Evolutionary conservation across 1,140 invertebrate genomes (phyloP), one percentile per base, ranked within the genome.

Genomic region (Scaptomyza graminum): DNA sequence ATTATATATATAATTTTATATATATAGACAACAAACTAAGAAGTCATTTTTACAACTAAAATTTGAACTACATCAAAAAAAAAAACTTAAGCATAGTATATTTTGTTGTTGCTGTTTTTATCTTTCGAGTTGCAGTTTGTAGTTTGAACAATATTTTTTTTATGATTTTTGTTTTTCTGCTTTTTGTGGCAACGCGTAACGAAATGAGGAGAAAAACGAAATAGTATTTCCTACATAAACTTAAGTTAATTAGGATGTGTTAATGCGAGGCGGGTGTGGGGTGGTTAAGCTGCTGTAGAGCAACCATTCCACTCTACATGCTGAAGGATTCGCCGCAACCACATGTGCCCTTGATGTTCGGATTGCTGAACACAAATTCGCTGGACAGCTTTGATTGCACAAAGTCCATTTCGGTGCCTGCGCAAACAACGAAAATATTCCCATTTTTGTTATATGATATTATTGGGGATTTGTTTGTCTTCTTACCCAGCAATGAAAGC

Each of bases 271-370:
- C 75, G 83, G 82, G 77, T 80, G 74, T 52, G 28, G 28, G n/a
- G n/a, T n/a, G n/a, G n/a, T n/a, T n/a, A n/a, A n/a, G n/a, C n/a
- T 69, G 62, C 55, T 66, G 57, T 43, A 71, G 51, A 61, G 62
- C 43, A 13, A 60, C 68, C 44, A 34, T 41, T 0, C 6, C 9
- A 46, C 57, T 67, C 74, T 94, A 98, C 90, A 99, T 94, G 91
- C 96, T 99, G 93, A 99, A 99, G 90, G 98, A 99, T 95, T 99
- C 99, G 54, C 99, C 99, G 93, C 99, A 99, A 25, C 99, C 99
- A 94, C 99, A 99, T 15, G 98, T 99, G 60, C 98, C 98, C 94
- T 99, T 99, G 22, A 99, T 99, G 92, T 99, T 99, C n/a, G 99
- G 99, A 95, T 99, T 99, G 85, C 99, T 99, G 90, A 99, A 99